Evolutionary conservation across 2,113 vertebrate species (phyloP).

Genomic region (Tursiops truncatus): DNA sequence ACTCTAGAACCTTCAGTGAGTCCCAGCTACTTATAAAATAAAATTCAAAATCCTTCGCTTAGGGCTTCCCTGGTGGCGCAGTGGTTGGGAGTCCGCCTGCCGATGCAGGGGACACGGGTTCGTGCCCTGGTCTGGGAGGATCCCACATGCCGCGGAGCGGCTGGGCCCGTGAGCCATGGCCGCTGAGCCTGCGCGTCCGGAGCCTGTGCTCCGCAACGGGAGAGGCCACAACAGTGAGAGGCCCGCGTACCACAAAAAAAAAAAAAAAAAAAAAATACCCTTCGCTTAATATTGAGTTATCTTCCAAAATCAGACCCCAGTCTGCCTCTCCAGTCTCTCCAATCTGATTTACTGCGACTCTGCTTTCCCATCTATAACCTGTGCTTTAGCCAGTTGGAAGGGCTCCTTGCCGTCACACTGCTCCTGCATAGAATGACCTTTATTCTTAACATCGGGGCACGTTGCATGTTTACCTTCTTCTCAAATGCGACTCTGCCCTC

Average conservation of each 20-base stretch:
- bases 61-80: too few species aligned
- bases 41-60: not conserved
- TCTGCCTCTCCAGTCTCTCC: not conserved
- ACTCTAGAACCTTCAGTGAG: not conserved
- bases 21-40: not conserved
- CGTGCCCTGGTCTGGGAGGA: accelerated
- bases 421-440: not conserved
- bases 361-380: not conserved
- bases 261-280: not conserved
- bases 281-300: not conserved
- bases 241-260: too few species aligned
- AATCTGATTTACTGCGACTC: not conserved
- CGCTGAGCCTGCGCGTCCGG: too few species aligned
- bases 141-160: too few species aligned
- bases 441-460: not conserved
- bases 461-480: not conserved
- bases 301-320: not conserved
- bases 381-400: not conserved
- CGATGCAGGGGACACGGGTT: too few species aligned
- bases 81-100: too few species aligned
- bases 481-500: not conserved
- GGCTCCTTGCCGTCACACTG: not conserved
- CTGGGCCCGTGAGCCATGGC: too few species aligned
- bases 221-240: too few species aligned
- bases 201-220: too few species aligned